A percentile compares a stretch with the other conserved stretches of the same genome.
Evolutionary conservation across 1,140 invertebrate species (phyloP).

Genomic region (Trachymyrmex septentrionalis): DNA sequence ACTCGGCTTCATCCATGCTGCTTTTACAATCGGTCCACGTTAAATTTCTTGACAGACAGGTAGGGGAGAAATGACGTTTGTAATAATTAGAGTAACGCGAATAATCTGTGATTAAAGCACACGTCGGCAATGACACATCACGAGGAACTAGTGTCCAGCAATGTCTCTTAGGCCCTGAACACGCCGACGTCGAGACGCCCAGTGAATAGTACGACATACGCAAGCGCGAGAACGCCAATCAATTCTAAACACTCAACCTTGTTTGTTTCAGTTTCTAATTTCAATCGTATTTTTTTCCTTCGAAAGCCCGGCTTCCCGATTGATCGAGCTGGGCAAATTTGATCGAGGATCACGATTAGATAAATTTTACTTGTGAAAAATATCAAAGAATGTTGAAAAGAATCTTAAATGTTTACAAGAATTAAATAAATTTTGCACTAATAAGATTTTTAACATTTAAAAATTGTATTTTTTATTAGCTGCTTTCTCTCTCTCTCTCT

Average conservation of each 20-base stretch:
- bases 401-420: neutral
- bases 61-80: too few relatives aligned
- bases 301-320: neutral
- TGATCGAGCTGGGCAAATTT: neutral
- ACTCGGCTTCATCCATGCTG: conserved; percentile 70
- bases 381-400: neutral
- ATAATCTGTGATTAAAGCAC: conserved; percentile 33
- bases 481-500: too few relatives aligned
- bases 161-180: conserved; percentile 24
- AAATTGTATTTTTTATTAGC: conserved; percentile 5
- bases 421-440: too few relatives aligned
- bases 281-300: conserved; percentile 41
- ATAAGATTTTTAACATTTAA: neutral
- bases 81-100: neutral
- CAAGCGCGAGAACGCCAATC: conserved; percentile 70
- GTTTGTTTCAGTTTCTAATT: conserved; percentile 15
- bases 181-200: conserved; percentile 66
- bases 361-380: neutral
- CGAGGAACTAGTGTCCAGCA: conserved; percentile 4
- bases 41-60: neutral
- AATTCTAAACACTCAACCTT: conserved; percentile 48
- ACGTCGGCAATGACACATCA: conserved; percentile 32
- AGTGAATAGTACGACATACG: conserved; percentile 27
- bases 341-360: neutral
- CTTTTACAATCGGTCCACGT: neutral